Conservation (phyloP, 2,797 vertebrate species). For the Trachurus trachurus region DNA sequence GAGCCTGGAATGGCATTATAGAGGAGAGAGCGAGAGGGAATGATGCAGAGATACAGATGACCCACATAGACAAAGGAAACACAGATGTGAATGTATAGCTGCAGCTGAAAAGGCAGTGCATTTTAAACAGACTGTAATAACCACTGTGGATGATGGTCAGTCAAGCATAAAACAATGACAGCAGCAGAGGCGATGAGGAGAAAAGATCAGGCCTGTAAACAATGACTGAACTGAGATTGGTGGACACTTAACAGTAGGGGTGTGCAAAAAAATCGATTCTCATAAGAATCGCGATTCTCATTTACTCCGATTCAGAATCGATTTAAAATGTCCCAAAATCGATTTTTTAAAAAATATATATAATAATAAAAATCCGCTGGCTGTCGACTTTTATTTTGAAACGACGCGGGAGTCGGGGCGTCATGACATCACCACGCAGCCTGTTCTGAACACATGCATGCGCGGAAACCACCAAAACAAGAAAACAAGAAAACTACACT, state of each 20-base stretch:
- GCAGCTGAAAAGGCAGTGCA: conserved; percentile 27
- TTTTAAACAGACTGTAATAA: conserved; percentile 32
- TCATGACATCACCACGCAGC: no score
- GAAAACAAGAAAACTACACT: no score
- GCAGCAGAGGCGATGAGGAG: conserved; percentile 38
- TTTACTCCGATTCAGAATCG: no score
- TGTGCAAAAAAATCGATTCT: no score
- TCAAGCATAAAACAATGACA: conserved; percentile 20
- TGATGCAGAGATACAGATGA: conserved; percentile 27
- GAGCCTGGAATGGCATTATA: conserved; percentile 5
- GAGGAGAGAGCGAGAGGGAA: not conserved
- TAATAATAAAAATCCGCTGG: no score
- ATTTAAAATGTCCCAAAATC: no score
- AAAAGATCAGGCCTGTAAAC: conserved; percentile 58
- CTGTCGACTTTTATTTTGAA: no score
- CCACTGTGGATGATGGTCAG: conserved; percentile 31
- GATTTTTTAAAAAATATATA: no score
- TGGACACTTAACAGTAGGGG: conserved; percentile 16
- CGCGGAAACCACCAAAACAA: no score
- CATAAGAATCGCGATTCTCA: no score
- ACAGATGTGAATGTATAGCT: conserved; percentile 48
- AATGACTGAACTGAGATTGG: conserved; percentile 25
- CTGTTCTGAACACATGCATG: no score
- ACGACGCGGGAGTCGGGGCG: no score
- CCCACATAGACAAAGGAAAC: conserved; percentile 42